These are phyloP conservation scores for Chiloscyllium punctatum DNA, from an alignment of 2,797 vertebrate genomes.

Conservation along the genomic window DNA sequence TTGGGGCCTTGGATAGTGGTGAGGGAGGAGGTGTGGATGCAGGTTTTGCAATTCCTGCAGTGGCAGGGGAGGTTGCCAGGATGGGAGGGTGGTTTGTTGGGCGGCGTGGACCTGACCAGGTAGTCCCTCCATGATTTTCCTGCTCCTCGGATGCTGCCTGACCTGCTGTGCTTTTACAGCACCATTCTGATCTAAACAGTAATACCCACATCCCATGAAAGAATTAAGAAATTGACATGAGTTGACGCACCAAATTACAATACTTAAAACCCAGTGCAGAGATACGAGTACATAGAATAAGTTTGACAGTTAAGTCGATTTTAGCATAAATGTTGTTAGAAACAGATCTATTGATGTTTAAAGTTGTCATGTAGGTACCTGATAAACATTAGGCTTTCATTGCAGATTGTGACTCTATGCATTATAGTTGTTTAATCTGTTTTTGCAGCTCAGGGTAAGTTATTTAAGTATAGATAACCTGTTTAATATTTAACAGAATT, in stretches of 20 bases:
- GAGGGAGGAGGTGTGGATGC: no score
- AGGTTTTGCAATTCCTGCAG: no score
- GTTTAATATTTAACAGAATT: conserved; percentile 4
- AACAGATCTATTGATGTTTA: not conserved
- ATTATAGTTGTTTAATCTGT: not conserved
- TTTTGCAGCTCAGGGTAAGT: not conserved
- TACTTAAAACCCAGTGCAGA: not conserved
- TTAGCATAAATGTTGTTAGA: not conserved
- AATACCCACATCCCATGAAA: not conserved
- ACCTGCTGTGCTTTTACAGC: no score
- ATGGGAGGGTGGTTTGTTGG: no score
- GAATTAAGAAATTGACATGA: not conserved
- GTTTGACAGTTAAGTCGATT: not conserved
- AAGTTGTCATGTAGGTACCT: not conserved
- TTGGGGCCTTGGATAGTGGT: no score
- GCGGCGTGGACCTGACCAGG: no score
- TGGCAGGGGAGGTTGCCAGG: no score
- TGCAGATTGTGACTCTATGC: not conserved
- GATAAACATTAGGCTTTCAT: not conserved
- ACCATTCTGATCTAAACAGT: no score
- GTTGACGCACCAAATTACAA: not conserved
- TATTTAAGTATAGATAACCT: not conserved
- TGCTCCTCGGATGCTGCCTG: no score
- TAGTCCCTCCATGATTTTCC: no score
- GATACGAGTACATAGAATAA: not conserved